Conservation (phyloP, 2,797 vertebrate genomes). For the Percopsis omiscomaycus region DNA sequence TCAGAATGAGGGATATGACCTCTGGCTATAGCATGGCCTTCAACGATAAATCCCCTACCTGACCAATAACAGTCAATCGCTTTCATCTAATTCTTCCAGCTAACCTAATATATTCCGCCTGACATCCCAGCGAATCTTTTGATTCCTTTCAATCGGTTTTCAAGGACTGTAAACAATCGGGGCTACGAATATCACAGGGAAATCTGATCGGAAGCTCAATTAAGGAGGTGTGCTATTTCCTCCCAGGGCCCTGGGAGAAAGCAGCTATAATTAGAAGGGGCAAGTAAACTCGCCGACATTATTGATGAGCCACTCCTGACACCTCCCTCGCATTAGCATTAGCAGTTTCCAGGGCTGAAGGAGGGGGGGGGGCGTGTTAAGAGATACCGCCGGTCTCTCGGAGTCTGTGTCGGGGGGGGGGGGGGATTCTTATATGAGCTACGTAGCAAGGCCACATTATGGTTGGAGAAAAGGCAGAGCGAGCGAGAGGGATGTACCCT, state of each 20-base stretch:
- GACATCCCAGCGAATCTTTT: constrained; percentile 58
- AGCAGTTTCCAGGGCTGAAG: constrained; percentile 66
- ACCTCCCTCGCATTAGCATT: constrained; percentile 71
- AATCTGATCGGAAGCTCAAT: constrained; percentile 66
- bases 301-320: constrained; percentile 81
- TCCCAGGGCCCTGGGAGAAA: constrained; percentile 63
- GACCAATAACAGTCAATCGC: constrained; percentile 55
- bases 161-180: constrained; percentile 75
- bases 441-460: constrained; percentile 53
- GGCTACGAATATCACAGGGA: constrained; percentile 44
- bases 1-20: constrained; percentile 72
- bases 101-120: constrained; percentile 43
- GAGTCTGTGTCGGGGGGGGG: constrained; percentile 61
- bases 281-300: constrained; percentile 77
- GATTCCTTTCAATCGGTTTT: constrained; percentile 72
- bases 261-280: constrained; percentile 76
- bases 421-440: constrained; percentile 52
- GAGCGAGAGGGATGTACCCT: constrained; percentile 18
- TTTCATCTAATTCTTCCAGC: constrained; percentile 54
- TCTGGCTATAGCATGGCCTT: constrained; percentile 69
- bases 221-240: constrained; percentile 64
- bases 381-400: constrained; percentile 59
- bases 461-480: constrained; percentile 4
- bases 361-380: background rate
- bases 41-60: constrained; percentile 68